Percentiles rank a stretch among this genome's conserved stretches.
Conservation (phyloP, 1,140 invertebrate species). For the Lutraria rhynchaena region DNA sequence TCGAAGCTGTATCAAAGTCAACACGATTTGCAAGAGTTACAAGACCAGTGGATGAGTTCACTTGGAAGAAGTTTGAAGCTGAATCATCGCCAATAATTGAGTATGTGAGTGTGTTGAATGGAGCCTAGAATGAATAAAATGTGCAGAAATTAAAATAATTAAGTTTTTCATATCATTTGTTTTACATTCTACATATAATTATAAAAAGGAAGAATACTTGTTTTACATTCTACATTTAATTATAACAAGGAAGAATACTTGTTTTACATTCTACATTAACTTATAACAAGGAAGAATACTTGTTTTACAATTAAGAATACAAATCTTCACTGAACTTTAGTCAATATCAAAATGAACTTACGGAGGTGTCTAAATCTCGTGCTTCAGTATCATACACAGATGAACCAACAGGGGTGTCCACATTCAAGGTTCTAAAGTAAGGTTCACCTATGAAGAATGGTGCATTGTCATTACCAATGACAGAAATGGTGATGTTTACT, state of each 20-base stretch:
- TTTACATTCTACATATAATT: no score
- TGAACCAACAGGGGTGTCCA: conserved; percentile 21
- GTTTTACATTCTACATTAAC: no score
- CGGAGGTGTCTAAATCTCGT: conserved; percentile 65
- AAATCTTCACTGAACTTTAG: no score
- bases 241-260: no score
- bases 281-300: no score
- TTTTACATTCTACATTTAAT: no score
- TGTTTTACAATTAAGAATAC: no score
- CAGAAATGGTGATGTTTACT: conserved; percentile 67
- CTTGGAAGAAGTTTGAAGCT: conserved; percentile 60
- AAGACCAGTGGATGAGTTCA: conserved; percentile 54
- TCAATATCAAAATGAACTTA: no score
- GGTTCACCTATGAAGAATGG: conserved; percentile 67
- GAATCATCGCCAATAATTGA: conserved; percentile 73
- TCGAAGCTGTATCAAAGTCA: conserved; percentile 44
- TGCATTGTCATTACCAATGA: conserved; percentile 65
- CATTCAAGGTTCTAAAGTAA: conserved; percentile 49
- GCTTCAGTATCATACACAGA: conserved; percentile 61
- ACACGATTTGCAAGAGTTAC: conserved; percentile 58
- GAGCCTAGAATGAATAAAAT: conserved; percentile 65
- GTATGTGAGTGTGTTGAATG: conserved; percentile 72
- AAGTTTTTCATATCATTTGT: no score
- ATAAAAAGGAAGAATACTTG: no score
- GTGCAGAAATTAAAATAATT: no score